Conservation (phyloP, 2,113 vertebrate species). For the Pagrus major region DNA sequence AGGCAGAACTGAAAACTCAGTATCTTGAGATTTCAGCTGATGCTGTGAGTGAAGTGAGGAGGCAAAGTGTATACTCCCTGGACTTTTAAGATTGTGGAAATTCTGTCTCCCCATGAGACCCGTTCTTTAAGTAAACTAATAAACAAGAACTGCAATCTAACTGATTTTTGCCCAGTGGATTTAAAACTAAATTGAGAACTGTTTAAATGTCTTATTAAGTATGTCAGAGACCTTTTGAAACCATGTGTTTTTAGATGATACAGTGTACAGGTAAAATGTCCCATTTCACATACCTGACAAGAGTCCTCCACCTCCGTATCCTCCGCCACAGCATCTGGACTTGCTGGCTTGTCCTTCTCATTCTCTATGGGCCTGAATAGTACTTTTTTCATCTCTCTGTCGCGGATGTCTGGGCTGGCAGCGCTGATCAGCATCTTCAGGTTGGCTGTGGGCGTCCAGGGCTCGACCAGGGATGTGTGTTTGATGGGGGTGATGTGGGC, state of each 20-base stretch:
- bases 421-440: conserved; percentile 97
- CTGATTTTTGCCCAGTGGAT: not conserved
- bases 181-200: not conserved
- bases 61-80: not conserved
- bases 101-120: not conserved
- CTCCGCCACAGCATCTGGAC: conserved; percentile 54
- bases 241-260: not conserved
- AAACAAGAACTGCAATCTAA: not conserved
- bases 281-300: conserved; percentile 80
- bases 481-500: conserved; percentile 91
- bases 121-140: not conserved
- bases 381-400: conserved; percentile 93
- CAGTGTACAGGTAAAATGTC: not conserved
- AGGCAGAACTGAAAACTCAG: not conserved
- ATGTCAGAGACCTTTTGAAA: not conserved
- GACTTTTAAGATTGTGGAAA: not conserved
- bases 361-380: conserved; percentile 91
- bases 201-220: not conserved
- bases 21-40: conserved; percentile 8
- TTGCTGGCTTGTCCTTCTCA: conserved; percentile 29
- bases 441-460: conserved; percentile 96
- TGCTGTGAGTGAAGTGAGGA: not conserved
- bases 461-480: conserved; percentile 85
- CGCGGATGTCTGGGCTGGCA: conserved; percentile 94
- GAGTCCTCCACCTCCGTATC: conserved; percentile 69